Evolutionary conservation across 2,797 vertebrate genomes (phyloP).

Genomic region (Naso thynnoides): DNA sequence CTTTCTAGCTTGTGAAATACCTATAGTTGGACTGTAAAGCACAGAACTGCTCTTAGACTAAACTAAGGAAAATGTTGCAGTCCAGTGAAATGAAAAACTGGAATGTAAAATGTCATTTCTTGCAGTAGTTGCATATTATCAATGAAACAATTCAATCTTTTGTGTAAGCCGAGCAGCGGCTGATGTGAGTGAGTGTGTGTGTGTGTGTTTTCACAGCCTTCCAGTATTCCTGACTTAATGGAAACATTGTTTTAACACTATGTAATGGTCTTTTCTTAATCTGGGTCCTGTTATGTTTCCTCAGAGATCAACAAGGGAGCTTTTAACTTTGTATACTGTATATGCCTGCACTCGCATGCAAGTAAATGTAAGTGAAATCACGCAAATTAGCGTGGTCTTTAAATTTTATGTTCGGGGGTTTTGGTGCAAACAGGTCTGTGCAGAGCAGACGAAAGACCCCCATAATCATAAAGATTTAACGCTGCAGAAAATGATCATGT

Average conservation of each 20-base stretch:
- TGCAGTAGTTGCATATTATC: slow-evolving; percentile 8
- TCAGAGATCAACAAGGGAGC: slow-evolving; percentile 6
- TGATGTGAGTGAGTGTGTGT: slow-evolving; percentile 18
- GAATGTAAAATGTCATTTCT: slow-evolving; percentile 14
- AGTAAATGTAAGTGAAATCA: not conserved
- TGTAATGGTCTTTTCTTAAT: slow-evolving; percentile 40
- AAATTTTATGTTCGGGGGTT: slow-evolving; percentile 10
- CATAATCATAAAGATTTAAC: slow-evolving; percentile 13
- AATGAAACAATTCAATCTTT: slow-evolving; percentile 18
- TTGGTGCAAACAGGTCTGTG: slow-evolving; percentile 15
- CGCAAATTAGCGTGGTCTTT: not conserved
- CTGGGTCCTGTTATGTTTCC: slow-evolving; percentile 17
- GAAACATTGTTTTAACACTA: slow-evolving; percentile 35
- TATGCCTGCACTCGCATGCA: not conserved
- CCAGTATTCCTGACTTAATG: slow-evolving; percentile 23
- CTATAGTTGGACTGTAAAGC: slow-evolving; percentile 12
- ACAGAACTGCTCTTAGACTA: slow-evolving; percentile 20
- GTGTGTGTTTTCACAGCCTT: slow-evolving; percentile 15
- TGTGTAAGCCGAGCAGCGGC: slow-evolving; percentile 5
- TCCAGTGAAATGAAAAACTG: slow-evolving; percentile 3
- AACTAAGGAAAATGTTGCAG: slow-evolving; percentile 34
- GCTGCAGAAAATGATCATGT: slow-evolving; percentile 36
- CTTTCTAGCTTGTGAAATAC: slow-evolving; percentile 30
- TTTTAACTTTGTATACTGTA: not conserved
- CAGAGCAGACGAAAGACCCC: slow-evolving; percentile 32